Conservation (phyloP, 2,888 invertebrate genomes). For the Serrognathus titanus region DNA sequence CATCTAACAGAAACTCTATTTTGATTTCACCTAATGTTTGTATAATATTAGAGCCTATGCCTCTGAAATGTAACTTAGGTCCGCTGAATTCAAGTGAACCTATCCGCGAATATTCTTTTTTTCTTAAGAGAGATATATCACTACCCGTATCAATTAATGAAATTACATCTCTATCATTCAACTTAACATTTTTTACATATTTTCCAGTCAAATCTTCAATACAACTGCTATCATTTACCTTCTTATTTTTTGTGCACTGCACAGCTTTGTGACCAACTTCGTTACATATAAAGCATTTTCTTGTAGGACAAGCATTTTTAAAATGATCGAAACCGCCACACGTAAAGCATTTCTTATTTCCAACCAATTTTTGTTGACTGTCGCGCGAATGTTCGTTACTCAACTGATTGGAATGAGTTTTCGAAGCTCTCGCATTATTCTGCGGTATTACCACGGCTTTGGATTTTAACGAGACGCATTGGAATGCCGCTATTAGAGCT, state of each 20-base stretch:
- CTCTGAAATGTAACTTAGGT: slow-evolving; percentile 3
- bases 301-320: not conserved
- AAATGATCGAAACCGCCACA: slow-evolving; percentile 18
- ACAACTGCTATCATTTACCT: not conserved
- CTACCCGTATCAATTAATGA: too few relatives aligned
- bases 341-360: slow-evolving; percentile 17
- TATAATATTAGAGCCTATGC: slow-evolving; percentile 5
- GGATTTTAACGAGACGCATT: not conserved
- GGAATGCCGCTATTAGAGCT: not conserved
- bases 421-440: not conserved
- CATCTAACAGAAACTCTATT: not conserved
- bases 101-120: not conserved
- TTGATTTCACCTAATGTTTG: slow-evolving; percentile 10
- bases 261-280: slow-evolving; percentile 21
- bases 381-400: not conserved
- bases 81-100: slow-evolving; percentile 7
- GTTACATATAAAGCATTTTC: slow-evolving; percentile 34
- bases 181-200: not conserved
- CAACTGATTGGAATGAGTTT: not conserved
- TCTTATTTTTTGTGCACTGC: slow-evolving; percentile 17
- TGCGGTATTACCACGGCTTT: too few relatives aligned
- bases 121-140: not conserved
- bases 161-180: not conserved
- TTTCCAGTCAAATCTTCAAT: not conserved
- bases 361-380: not conserved